Conservation (phyloP, 2,797 vertebrate species). For the Acomys russatus region DNA sequence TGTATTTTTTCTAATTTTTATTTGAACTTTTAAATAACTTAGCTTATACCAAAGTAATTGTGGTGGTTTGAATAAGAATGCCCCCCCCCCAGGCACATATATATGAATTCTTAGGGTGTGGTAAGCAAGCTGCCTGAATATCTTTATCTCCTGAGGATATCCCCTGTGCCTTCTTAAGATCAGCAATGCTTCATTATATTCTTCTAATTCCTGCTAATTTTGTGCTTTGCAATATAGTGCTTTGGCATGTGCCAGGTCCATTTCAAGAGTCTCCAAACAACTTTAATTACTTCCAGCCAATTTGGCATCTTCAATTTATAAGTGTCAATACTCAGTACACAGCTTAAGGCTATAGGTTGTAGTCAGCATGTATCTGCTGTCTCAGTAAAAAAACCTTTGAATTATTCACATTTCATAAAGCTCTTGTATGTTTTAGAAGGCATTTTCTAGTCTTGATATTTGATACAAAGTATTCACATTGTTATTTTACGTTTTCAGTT, state of each 20-base stretch:
- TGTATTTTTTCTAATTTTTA: constrained; percentile 27
- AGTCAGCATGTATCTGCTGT: constrained; percentile 88
- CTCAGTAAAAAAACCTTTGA: constrained; percentile 89
- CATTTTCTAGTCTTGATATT: constrained; percentile 94
- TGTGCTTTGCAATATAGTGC: constrained; percentile 97
- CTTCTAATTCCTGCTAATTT: constrained; percentile 96
- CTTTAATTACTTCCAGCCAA: neutral
- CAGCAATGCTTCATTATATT: constrained; percentile 94
- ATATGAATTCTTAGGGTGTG: neutral
- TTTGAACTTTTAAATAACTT: neutral
- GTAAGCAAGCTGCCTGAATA: constrained; percentile 92
- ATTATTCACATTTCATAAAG: constrained; percentile 94
- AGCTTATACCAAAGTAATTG: neutral
- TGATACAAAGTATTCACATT: constrained; percentile 96
- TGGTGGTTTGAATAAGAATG: neutral
- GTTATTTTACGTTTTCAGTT: constrained; percentile 94
- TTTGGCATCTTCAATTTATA: constrained; percentile 93
- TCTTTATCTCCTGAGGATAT: constrained; percentile 97
- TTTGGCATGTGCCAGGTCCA: constrained; percentile 95
- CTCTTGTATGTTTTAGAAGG: constrained; percentile 96
- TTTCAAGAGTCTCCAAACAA: constrained; percentile 92
- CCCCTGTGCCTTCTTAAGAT: constrained; percentile 96
- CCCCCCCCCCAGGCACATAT: neutral
- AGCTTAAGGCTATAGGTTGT: constrained; percentile 92
- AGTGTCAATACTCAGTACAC: constrained; percentile 95